Evolutionary conservation across 2,113 vertebrate species (phyloP).

Genomic region (Zosterops pallidus): DNA sequence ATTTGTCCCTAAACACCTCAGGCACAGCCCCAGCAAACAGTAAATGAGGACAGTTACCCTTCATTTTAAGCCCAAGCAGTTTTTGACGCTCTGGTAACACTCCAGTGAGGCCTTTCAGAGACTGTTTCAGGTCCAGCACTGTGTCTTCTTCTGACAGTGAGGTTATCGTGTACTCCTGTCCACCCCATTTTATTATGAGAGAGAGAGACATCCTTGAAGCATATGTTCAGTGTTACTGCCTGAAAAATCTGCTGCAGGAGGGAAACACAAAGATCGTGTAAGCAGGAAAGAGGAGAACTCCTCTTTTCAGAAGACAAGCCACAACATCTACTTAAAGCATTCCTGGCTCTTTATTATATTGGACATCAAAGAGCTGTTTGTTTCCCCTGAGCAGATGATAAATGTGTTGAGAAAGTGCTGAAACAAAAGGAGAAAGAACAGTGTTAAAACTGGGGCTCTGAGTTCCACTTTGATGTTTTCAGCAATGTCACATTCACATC

Average conservation of each 20-base stretch:
- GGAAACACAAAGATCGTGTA: background rate
- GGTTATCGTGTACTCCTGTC: slow-evolving; percentile 95
- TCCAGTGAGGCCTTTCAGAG: slow-evolving; percentile 94
- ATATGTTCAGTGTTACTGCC: slow-evolving; percentile 58
- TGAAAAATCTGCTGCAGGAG: slow-evolving; percentile 49
- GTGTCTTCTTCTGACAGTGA: slow-evolving; percentile 96
- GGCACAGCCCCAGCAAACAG: background rate
- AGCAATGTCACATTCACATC: slow-evolving; percentile 13
- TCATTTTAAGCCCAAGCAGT: slow-evolving; percentile 94
- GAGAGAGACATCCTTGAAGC: slow-evolving; percentile 91
- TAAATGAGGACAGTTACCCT: slow-evolving; percentile 78
- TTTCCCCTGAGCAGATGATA: background rate
- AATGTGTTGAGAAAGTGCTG: background rate
- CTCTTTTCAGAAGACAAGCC: background rate
- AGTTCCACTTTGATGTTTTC: background rate
- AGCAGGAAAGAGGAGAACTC: background rate
- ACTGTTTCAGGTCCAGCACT: slow-evolving; percentile 94
- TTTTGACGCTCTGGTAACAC: slow-evolving; percentile 96
- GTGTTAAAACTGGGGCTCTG: background rate
- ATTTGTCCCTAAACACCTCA: background rate
- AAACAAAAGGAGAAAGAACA: background rate
- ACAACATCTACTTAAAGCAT: background rate
- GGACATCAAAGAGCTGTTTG: background rate
- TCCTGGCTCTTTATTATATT: background rate
- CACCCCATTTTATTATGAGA: slow-evolving; percentile 98